Base-by-base conservation (phyloP, 2,797 vertebrate species). In the Thripadectes ignobilis region DNA sequence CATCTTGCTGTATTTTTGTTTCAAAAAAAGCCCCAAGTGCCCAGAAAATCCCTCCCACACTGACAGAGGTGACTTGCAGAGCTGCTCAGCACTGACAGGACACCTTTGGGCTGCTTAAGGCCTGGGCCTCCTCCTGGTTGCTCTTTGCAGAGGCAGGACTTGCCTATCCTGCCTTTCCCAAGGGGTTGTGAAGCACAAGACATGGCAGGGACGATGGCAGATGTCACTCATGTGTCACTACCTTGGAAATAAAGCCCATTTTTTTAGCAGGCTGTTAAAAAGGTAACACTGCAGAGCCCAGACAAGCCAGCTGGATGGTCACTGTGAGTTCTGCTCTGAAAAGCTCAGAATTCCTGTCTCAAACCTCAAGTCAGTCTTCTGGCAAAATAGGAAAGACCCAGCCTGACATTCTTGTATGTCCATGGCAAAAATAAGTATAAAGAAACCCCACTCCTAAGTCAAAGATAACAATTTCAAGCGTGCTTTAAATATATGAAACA, bases 1-100 rank as follows among this genome's bases (percentile, higher is more conserved):
- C 85, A 86, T 45, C 86, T 75, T 41, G 61, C 24, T 76, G 66
- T 41, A 32, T 48, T 95, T 96, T 92, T 48, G 30, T 52, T 95
- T n/a, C 6, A 58, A 74, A 89, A 77, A 65, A 45, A 13, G 21
- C 46, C 15, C 55, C 51, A 55, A 41, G 3, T 5, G 24, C 58
- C 49, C 46, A 19, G 7, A 18, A 65, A 73, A 79, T 16, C 11
- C 54, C 43, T 61, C 62, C 29, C 27, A 36, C 32, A 15, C 9
- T 32, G 23, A 2, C 11, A 15, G 48, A 67, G 49, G 45, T 18
- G 55, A n/a, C 57, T 36, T 18, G 46, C n/a, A 73, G 68, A 82
- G 86, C 34, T 73, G 9, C 17, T 57, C 5, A 32, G 89, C 62
- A 59, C 22, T 22, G 43, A 38, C 62, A 78, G 68, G 48, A 69